A percentile compares a stretch with the other conserved stretches of the same genome.
Conservation (phyloP, 2,797 vertebrate genomes). For the Loris lydekkerianus region DNA sequence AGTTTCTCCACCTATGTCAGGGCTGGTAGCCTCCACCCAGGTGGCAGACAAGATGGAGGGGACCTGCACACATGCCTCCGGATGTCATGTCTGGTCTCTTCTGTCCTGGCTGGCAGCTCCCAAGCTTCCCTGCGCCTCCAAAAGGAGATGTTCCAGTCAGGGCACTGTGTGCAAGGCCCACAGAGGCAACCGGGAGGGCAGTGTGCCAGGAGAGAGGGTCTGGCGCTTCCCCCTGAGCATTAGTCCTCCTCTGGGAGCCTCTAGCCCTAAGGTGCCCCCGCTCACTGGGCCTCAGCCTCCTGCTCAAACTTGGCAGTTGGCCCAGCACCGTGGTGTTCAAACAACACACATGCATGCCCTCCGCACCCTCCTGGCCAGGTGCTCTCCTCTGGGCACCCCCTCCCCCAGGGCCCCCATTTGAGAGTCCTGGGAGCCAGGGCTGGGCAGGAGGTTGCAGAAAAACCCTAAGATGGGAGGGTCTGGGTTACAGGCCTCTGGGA, state of each 20-base stretch:
- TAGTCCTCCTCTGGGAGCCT: neutral
- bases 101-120: neutral
- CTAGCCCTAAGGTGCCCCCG: neutral
- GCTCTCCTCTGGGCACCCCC: neutral
- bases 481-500: neutral
- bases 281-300: neutral
- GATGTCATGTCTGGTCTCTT: no score
- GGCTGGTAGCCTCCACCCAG: no score
- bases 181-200: neutral
- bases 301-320: neutral
- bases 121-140: neutral
- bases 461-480: neutral
- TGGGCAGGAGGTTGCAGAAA: neutral
- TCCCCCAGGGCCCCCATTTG: no score
- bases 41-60: no score
- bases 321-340: accelerated
- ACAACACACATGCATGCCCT: accelerated
- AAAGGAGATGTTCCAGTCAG: neutral
- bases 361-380: neutral
- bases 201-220: accelerated
- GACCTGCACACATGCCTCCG: no score
- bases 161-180: neutral
- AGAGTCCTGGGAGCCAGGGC: neutral
- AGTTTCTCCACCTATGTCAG: neutral
- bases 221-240: neutral